These are phyloP conservation scores for Drosophila sucinea DNA, from an alignment of 1,140 invertebrate genomes.

Conservation along the genomic window DNA sequence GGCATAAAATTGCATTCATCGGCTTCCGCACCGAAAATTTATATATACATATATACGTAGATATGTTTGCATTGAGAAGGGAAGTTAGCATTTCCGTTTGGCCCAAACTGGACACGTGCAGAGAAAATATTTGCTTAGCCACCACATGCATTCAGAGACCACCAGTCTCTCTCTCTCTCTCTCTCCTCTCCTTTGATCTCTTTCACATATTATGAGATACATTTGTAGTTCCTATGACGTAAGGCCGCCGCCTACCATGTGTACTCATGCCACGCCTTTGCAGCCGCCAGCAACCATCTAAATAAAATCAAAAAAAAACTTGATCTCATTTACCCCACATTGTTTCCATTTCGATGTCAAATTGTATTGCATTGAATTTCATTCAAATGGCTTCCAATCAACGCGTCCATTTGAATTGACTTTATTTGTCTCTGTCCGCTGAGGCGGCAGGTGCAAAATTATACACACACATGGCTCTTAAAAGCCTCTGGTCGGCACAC, in stretches of 20 bases:
- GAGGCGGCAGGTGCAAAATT: conserved; percentile 39
- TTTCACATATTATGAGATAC: conserved; percentile 17
- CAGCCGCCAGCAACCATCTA: conserved; percentile 22
- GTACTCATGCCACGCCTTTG: background rate
- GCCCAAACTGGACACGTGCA: conserved; percentile 41
- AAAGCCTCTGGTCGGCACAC: background rate
- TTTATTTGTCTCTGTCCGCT: conserved; percentile 14
- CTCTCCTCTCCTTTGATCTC: background rate
- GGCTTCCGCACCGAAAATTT: conserved; percentile 18
- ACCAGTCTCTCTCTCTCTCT: background rate
- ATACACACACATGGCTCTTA: background rate
- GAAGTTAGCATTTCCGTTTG: conserved; percentile 46
- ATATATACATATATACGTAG: background rate
- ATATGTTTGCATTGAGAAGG: conserved; percentile 26
- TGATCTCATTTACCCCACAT: conserved; percentile 53
- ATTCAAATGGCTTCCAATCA: conserved; percentile 52
- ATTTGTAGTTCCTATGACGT: conserved; percentile 28
- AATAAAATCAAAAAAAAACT: conserved; percentile 16
- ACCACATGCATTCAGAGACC: conserved; percentile 4
- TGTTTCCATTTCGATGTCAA: conserved; percentile 34
- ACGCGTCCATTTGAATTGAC: conserved; percentile 20
- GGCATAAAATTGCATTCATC: conserved; percentile 50
- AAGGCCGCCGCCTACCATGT: conserved; percentile 21
- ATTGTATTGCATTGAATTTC: conserved; percentile 44
- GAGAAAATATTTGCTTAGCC: conserved; percentile 42